Conservation (phyloP, 2,113 vertebrate species). For the Marmota monax region DNA sequence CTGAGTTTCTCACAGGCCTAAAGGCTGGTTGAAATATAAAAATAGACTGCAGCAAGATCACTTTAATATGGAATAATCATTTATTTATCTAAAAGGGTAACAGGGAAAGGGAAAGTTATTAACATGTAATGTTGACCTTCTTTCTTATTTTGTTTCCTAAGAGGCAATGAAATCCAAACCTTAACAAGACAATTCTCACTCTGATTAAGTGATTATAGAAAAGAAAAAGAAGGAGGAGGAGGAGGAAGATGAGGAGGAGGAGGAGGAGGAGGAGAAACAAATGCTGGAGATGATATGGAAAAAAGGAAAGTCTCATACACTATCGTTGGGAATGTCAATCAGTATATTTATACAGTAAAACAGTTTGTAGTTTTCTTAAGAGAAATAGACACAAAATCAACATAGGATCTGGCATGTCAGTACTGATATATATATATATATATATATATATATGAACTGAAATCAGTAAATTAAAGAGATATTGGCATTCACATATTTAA, state of each 20-base stretch:
- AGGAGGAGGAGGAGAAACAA: too few species aligned
- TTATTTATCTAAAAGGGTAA: not conserved
- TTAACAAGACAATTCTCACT: not conserved
- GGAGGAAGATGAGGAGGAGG: too few species aligned
- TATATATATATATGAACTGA: not conserved
- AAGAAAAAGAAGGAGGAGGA: too few species aligned
- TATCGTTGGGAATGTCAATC: not conserved
- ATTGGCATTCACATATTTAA: not conserved
- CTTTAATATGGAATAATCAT: not conserved
- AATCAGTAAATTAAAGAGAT: not conserved
- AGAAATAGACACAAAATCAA: not conserved
- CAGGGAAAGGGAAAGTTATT: not conserved
- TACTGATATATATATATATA: not conserved
- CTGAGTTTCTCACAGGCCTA: constrained; percentile 14
- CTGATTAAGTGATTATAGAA: not conserved
- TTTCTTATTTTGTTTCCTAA: not conserved
- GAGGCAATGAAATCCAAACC: not conserved
- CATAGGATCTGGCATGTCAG: not conserved
- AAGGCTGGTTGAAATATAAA: not conserved
- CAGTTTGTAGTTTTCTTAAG: not conserved
- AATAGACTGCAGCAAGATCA: not conserved
- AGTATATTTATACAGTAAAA: not conserved
- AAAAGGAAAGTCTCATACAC: not conserved
- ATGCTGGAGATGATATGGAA: not conserved
- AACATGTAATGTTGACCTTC: not conserved